These are phyloP conservation scores for Linnaemya tessellans DNA, from an alignment of 2,888 invertebrate species.

Conservation along the genomic window DNA sequence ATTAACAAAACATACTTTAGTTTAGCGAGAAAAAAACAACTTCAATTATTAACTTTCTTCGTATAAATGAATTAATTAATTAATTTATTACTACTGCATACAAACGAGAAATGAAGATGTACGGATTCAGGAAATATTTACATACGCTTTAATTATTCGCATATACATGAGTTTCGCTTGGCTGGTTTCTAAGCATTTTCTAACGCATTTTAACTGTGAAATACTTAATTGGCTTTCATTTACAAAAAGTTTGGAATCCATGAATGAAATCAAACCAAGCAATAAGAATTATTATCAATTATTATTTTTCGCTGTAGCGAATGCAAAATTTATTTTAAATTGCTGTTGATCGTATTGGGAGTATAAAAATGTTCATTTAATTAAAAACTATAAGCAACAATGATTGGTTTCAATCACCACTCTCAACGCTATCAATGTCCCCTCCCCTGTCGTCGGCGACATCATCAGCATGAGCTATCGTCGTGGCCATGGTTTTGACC, in stretches of 20 bases:
- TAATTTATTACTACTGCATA: constrained; percentile 38
- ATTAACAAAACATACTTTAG: constrained; percentile 56
- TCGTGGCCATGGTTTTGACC: constrained; percentile 50
- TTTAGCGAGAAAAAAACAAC: constrained; percentile 11
- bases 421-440: constrained; percentile 20
- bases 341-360: constrained; percentile 28
- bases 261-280: constrained; percentile 32
- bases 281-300: constrained; percentile 46
- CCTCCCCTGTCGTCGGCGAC: not conserved
- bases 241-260: not conserved
- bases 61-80: constrained; percentile 34
- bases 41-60: constrained; percentile 5
- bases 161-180: no score
- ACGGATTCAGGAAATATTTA: no score
- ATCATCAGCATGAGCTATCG: constrained; percentile 3
- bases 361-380: constrained; percentile 67
- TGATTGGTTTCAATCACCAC: constrained; percentile 64
- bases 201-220: not conserved
- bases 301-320: constrained; percentile 17
- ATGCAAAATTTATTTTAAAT: constrained; percentile 51
- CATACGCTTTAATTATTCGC: no score
- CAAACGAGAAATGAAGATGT: constrained; percentile 17
- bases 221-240: not conserved
- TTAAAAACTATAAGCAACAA: constrained; percentile 67
- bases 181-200: no score